Conservation (phyloP, 2,113 vertebrate species). For the Pedionomus torquatus region DNA sequence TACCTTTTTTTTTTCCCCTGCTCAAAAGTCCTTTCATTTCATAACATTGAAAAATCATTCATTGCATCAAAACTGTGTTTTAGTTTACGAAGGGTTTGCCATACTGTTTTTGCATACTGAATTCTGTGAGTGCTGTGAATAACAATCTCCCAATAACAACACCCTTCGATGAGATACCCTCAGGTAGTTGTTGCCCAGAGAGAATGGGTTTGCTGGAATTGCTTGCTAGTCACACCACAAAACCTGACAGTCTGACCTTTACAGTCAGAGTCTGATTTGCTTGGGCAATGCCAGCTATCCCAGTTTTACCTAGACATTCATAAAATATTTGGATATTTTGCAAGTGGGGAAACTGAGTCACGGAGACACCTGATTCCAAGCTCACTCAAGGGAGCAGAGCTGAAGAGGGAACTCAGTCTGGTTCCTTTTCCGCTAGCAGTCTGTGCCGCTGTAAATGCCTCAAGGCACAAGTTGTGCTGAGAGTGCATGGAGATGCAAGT, state of each 20-base stretch:
- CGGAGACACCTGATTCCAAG: not conserved
- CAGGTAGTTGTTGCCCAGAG: not conserved
- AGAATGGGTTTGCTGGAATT: not conserved
- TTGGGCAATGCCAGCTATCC: not conserved
- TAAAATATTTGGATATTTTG: not conserved
- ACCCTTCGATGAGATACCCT: not conserved
- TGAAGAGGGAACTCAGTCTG: not conserved
- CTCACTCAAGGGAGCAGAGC: not conserved
- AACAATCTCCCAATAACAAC: not conserved
- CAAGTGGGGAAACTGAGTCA: not conserved
- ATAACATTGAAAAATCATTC: not conserved
- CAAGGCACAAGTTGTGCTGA: not conserved
- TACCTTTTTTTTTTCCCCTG: not conserved
- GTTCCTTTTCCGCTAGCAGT: not conserved
- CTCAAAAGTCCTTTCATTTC: not conserved
- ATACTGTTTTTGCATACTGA: not conserved
- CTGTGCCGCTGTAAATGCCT: rapidly evolving
- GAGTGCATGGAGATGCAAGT: rapidly evolving
- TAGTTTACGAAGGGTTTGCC: not conserved
- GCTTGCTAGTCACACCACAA: not conserved
- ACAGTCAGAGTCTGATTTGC: not conserved
- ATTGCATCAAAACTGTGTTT: not conserved
- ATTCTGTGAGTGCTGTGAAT: not conserved
- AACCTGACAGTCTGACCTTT: not conserved
- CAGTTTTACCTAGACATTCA: not conserved